Percentiles rank a stretch among this genome's conserved stretches.
These are phyloP conservation scores for Homarus americanus DNA, from an alignment of 1,140 invertebrate species.

Conservation along the genomic window DNA sequence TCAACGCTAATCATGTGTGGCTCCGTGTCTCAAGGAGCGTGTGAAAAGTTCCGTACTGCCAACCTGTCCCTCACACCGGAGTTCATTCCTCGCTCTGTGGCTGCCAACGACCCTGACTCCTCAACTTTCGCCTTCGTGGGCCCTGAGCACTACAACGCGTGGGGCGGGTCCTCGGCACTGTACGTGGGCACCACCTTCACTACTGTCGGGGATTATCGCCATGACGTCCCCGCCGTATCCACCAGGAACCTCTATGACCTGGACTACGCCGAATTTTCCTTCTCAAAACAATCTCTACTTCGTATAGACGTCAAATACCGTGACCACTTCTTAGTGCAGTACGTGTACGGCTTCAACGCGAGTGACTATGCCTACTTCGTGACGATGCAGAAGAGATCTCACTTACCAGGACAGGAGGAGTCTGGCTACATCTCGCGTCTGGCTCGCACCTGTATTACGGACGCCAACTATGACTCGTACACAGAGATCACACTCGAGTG, in stretches of 20 bases:
- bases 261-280: slow-evolving; percentile 89
- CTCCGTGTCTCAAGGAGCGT: slow-evolving; percentile 91
- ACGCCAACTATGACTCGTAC: slow-evolving; percentile 95
- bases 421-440: slow-evolving; percentile 90
- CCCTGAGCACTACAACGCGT: slow-evolving; percentile 89
- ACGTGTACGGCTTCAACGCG: slow-evolving; percentile 96
- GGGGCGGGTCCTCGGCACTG: slow-evolving; percentile 88
- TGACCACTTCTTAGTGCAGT: slow-evolving; percentile 96
- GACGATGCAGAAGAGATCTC: slow-evolving; percentile 94
- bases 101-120: slow-evolving; percentile 87
- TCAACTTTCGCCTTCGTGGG: slow-evolving; percentile 97
- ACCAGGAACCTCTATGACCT: slow-evolving; percentile 89
- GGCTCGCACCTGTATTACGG: slow-evolving; percentile 94
- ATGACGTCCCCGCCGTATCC: slow-evolving; percentile 95
- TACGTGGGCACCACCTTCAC: slow-evolving; percentile 98
- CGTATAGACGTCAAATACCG: slow-evolving; percentile 95
- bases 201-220: slow-evolving; percentile 93
- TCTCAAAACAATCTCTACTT: slow-evolving; percentile 91
- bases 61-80: slow-evolving; percentile 88
- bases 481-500: slow-evolving; percentile 83
- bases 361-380: slow-evolving; percentile 97
- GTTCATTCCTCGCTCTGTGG: slow-evolving; percentile 82
- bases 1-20: slow-evolving; percentile 92
- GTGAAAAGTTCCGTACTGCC: slow-evolving; percentile 89
- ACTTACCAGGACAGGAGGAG: slow-evolving; percentile 88